These are phyloP conservation scores for Plectropomus leopardus DNA, from an alignment of 2,113 vertebrate genomes.

Conservation along the genomic window DNA sequence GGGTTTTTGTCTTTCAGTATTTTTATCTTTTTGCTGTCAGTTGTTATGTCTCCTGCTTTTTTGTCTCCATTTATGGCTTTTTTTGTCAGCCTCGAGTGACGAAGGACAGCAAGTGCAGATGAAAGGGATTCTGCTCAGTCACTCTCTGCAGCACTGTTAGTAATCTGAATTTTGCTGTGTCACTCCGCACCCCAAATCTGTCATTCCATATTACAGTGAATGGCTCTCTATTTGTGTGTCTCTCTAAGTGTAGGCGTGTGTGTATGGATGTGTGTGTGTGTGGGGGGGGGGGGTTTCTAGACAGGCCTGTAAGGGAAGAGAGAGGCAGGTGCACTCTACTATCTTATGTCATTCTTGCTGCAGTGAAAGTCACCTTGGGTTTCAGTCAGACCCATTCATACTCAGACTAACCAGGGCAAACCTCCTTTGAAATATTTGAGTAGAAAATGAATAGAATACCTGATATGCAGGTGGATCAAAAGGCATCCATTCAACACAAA, in stretches of 20 bases:
- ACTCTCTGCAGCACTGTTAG: constrained; percentile 54
- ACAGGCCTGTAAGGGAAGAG: constrained; percentile 19
- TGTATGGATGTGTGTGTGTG: constrained; percentile 12
- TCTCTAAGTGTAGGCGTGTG: constrained; percentile 20
- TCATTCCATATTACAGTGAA: constrained; percentile 56
- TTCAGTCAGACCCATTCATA: constrained; percentile 21
- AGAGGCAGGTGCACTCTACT: constrained; percentile 47
- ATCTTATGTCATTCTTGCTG: constrained; percentile 52
- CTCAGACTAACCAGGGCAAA: background rate
- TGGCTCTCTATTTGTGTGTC: constrained; percentile 34
- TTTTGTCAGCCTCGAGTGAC: constrained; percentile 3
- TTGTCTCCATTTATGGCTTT: constrained; percentile 12
- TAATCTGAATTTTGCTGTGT: constrained; percentile 70
- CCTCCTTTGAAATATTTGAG: background rate
- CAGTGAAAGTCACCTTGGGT: constrained; percentile 63
- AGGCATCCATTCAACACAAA: constrained; percentile 2
- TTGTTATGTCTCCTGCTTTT: background rate
- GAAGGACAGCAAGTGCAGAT: constrained; percentile 42
- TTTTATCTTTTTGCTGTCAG: constrained; percentile 22
- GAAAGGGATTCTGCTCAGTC: constrained; percentile 65
- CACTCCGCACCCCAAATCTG: constrained; percentile 74
- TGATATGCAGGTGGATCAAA: background rate
- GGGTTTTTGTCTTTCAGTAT: constrained; percentile 6
- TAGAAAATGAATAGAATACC: background rate
- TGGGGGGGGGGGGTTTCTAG: constrained; percentile 1